phyloP scores from a whole-genome alignment of 2,888 invertebrate species.

The Phyllotreta striolata region DNA sequence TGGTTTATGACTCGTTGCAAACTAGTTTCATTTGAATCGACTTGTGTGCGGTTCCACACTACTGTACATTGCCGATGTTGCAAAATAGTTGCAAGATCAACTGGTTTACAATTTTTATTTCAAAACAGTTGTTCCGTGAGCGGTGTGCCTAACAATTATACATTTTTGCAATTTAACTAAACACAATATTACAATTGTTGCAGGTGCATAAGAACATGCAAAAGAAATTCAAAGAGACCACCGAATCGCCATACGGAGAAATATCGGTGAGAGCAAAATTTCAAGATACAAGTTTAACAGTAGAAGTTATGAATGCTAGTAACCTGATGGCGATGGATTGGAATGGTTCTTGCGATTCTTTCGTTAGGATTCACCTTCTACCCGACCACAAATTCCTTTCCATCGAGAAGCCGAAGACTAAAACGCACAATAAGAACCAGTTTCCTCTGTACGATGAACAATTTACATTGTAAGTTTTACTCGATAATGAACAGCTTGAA shows the following conservation, averaged over 20 bases:
- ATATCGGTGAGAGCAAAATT: slow-evolving; percentile 82
- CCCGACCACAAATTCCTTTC: slow-evolving; percentile 85
- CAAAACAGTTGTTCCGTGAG: too few species aligned
- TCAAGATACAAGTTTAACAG: slow-evolving; percentile 72
- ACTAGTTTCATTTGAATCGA: too few species aligned
- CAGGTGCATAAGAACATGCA: slow-evolving; percentile 65
- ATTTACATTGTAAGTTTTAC: slow-evolving; percentile 86
- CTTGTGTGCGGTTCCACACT: too few species aligned
- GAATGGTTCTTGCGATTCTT: slow-evolving; percentile 92
- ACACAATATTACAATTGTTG: slow-evolving; percentile 25
- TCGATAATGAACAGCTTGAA: neutral
- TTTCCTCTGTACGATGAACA: slow-evolving; percentile 96
- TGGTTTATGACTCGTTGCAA: too few species aligned
- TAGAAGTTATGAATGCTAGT: slow-evolving; percentile 90
- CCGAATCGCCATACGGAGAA: slow-evolving; percentile 74
- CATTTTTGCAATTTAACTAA: too few species aligned
- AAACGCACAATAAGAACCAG: slow-evolving; percentile 89
- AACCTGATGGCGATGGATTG: slow-evolving; percentile 87
- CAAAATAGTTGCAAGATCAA: too few species aligned
- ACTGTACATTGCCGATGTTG: too few species aligned
- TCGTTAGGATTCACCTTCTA: slow-evolving; percentile 84
- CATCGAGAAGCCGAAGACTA: slow-evolving; percentile 82
- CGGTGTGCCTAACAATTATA: too few species aligned
- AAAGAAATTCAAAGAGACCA: slow-evolving; percentile 71
- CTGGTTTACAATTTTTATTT: too few species aligned